phyloP scores from a whole-genome alignment of 2,888 invertebrate species.

The Apamea crenata region DNA sequence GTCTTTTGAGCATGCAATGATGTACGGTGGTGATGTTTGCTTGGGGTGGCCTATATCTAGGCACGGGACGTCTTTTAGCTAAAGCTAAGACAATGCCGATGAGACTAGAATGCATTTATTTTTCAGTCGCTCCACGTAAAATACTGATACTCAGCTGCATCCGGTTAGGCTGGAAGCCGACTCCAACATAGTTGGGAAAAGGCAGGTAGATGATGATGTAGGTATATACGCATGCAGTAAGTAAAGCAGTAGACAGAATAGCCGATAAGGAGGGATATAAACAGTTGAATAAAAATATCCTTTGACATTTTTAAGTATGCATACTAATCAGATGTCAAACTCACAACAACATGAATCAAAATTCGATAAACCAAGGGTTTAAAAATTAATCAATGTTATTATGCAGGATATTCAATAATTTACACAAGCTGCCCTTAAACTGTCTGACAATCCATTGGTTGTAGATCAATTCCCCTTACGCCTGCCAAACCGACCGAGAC shows the following conservation, averaged over 20 bases:
- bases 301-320: not conserved
- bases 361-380: not conserved
- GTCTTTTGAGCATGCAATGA: not conserved
- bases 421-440: not conserved
- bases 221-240: not conserved
- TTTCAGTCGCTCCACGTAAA: no score
- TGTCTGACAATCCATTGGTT: not conserved
- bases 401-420: conserved; percentile 14
- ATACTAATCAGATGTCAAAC: not conserved
- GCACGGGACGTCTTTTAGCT: not conserved
- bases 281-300: not conserved
- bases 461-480: conserved; percentile 32
- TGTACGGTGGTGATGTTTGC: not conserved
- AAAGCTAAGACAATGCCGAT: no score
- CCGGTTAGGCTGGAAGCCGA: no score
- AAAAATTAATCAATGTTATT: conserved; percentile 6
- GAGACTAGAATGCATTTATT: no score
- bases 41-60: not conserved
- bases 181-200: no score
- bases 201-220: no score
- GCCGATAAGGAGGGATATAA: not conserved
- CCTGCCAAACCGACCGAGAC: conserved; percentile 3
- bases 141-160: no score
- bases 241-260: not conserved
- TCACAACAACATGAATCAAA: no score